Evolutionary conservation across 2,888 invertebrate species (phyloP), one percentile per base, ranked within the genome.

Genomic region (Oithona nana): DNA sequence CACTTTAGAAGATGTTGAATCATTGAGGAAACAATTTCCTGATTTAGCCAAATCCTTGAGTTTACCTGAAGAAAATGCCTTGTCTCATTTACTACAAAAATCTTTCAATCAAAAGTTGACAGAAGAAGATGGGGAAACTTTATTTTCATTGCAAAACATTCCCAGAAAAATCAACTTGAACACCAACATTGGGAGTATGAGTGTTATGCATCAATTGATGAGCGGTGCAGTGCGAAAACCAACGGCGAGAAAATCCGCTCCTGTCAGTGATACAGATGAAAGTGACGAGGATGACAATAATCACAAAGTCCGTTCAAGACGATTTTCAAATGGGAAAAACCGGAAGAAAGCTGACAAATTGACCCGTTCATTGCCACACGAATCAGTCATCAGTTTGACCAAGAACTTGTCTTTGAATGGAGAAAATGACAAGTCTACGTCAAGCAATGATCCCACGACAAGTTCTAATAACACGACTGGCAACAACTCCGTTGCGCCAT

Each of bases 1-100:
- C 54, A 74, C 73, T 1, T 67, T 70, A 28, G 73, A 74, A 30
- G 75, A 87, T 68, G 79, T 86, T 51, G 80, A 83, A 60, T 75
- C 77, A 56, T 75, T 88, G 28, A 77, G 80, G 16, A 74, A 74
- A 4, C 76, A 80, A 62, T 75, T 88, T 67, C 86, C 87, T 8
- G 64, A 56, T 1, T 30, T 64, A 16, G 57, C 61, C 11, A 22
- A 20, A 28, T 57, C 28, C 0, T 29, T 63, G 4, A 31, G n/a
- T 11, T 22, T 39, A 1, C 58, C 63, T 16, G 62, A 56, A 22
- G 26, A n/a, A 16, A 48, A 50, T 6, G 57, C 63, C 22, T 13
- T 58, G 2, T 16, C 28, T 4, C 20, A 57, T 52, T 28, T 64
- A 16, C 57, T 39, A 0, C 16, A 28, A 22, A 52, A 39, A 31